Percentiles rank a stretch among this genome's conserved stretches.
phyloP scores from a whole-genome alignment of 2,797 vertebrate species.

The Calcarius lapponicus region DNA sequence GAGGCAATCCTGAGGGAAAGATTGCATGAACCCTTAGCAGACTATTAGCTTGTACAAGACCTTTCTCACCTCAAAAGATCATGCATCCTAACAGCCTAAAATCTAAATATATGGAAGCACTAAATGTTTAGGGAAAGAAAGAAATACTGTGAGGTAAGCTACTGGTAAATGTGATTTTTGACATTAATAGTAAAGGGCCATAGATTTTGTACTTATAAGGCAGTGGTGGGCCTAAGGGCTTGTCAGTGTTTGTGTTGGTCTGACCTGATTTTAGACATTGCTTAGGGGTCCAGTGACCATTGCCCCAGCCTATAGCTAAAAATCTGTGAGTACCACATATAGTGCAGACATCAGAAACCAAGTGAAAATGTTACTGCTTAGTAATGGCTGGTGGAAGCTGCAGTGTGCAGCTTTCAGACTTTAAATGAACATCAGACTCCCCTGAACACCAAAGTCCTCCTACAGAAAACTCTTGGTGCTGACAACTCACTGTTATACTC shows the following conservation, averaged over 20 bases:
- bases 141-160: background rate
- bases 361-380: background rate
- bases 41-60: background rate
- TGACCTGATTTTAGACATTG: background rate
- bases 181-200: background rate
- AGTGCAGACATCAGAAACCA: background rate
- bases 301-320: background rate
- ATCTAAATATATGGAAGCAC: background rate
- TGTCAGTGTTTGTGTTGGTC: background rate
- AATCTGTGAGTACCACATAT: background rate
- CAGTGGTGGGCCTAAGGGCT: background rate
- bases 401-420: background rate
- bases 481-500: rapidly evolving
- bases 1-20: background rate
- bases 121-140: background rate
- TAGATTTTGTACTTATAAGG: background rate
- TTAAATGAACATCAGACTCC: background rate
- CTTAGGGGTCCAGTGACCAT: background rate
- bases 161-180: background rate
- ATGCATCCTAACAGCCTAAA: background rate
- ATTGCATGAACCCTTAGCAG: background rate
- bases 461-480: background rate
- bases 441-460: background rate
- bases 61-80: background rate
- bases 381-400: background rate